phyloP scores from a whole-genome alignment of 2,797 vertebrate species.

The Poeciliopsis presidionis region DNA sequence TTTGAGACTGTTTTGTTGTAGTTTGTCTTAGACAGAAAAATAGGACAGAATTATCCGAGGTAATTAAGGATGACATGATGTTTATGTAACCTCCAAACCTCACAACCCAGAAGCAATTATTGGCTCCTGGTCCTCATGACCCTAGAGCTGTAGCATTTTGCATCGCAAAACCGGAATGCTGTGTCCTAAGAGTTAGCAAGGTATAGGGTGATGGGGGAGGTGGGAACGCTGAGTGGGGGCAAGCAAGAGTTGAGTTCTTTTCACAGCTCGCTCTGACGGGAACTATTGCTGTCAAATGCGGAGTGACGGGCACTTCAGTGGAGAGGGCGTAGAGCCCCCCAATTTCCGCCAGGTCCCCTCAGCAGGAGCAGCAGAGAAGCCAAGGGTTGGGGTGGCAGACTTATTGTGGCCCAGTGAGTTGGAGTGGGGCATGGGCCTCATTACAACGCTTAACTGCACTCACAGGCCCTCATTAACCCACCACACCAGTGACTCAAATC shows the following conservation, averaged over 20 bases:
- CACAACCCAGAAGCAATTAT: constrained; percentile 82
- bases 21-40: constrained; percentile 24
- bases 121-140: constrained; percentile 75
- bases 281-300: constrained; percentile 74
- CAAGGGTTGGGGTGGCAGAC: constrained; percentile 69
- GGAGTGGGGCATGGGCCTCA: constrained; percentile 71
- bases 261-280: constrained; percentile 78
- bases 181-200: constrained; percentile 65
- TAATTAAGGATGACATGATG: constrained; percentile 83
- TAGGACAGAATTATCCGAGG: constrained; percentile 50
- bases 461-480: constrained; percentile 80
- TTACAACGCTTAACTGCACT: constrained; percentile 82
- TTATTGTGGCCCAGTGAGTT: constrained; percentile 71
- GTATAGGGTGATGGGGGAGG: constrained; percentile 54
- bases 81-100: constrained; percentile 86
- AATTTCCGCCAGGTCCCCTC: constrained; percentile 73
- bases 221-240: constrained; percentile 41
- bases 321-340: constrained; percentile 73
- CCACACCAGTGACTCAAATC: constrained; percentile 79
- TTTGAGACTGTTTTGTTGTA: constrained; percentile 15
- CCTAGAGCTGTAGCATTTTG: constrained; percentile 58
- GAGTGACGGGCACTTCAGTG: constrained; percentile 81
- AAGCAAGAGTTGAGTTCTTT: constrained; percentile 76
- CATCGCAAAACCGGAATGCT: constrained; percentile 50
- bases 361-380: constrained; percentile 64